Conservation (phyloP, 1,140 invertebrate species). For the Pinna nobilis region DNA sequence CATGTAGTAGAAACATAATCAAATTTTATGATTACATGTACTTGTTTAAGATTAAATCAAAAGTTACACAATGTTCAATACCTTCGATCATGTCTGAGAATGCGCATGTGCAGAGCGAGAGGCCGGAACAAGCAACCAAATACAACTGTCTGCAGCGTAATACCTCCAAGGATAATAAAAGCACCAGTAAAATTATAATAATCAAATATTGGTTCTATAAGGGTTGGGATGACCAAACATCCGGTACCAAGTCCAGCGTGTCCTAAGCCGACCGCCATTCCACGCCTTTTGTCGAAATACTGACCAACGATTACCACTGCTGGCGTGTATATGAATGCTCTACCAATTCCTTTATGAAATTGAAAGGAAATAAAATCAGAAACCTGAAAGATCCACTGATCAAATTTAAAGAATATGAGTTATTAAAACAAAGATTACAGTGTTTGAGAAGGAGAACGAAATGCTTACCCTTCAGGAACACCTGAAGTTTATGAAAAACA, state of each 20-base stretch:
- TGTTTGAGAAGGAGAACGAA: too few relatives aligned
- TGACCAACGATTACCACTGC: conserved; percentile 9
- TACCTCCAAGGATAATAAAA: neutral
- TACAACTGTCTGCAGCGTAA: conserved; percentile 8
- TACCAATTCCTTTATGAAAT: conserved; percentile 13
- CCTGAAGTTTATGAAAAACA: too few relatives aligned
- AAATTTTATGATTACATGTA: too few relatives aligned
- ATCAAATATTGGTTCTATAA: neutral
- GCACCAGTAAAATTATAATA: neutral
- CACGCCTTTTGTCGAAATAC: conserved; percentile 1
- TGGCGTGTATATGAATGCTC: conserved; percentile 1
- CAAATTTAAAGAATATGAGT: too few relatives aligned
- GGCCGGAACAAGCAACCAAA: conserved; percentile 10
- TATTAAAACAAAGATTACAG: too few relatives aligned
- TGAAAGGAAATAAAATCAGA: too few relatives aligned
- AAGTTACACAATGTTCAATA: too few relatives aligned
- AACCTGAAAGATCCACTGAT: too few relatives aligned
- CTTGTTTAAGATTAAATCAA: too few relatives aligned
- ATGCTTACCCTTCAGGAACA: too few relatives aligned
- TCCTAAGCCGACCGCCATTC: neutral
- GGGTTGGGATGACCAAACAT: neutral
- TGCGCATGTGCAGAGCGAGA: neutral
- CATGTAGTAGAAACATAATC: too few relatives aligned
- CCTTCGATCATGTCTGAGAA: too few relatives aligned
- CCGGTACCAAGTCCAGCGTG: conserved; percentile 4